Evolutionary conservation across 2,888 invertebrate genomes (phyloP).

Genomic region (Biston betularia): DNA sequence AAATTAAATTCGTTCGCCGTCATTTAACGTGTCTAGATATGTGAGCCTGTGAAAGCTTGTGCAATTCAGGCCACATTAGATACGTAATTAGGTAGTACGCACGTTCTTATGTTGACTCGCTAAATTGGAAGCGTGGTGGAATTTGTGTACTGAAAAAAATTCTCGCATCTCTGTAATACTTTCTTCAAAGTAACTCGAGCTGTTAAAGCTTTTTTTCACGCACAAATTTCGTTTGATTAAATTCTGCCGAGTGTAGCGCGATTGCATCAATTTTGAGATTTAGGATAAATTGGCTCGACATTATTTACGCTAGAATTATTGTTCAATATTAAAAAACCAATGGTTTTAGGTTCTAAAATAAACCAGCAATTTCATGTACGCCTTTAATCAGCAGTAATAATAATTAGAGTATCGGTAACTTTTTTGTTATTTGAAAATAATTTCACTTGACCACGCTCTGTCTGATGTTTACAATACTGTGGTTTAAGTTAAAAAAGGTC

Average conservation of each 20-base stretch:
- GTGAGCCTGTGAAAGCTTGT: not conserved
- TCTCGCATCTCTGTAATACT: slow-evolving; percentile 11
- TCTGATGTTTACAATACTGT: no score
- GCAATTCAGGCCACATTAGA: slow-evolving; percentile 23
- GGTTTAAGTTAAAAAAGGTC: no score
- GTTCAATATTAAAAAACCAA: no score
- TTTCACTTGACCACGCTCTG: no score
- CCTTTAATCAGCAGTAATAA: no score
- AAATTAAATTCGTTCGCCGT: slow-evolving; percentile 18
- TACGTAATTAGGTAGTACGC: slow-evolving; percentile 31
- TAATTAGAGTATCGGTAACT: no score
- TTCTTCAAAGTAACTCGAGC: slow-evolving; percentile 16
- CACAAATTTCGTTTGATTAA: slow-evolving; percentile 30
- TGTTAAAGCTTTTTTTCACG: slow-evolving; percentile 13
- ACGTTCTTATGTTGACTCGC: slow-evolving; percentile 26
- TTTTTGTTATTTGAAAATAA: no score
- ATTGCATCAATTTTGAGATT: slow-evolving; percentile 10
- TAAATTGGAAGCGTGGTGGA: slow-evolving; percentile 31
- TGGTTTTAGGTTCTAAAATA: not conserved
- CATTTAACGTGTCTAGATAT: slow-evolving; percentile 38
- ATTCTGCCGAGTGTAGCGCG: slow-evolving; percentile 13
- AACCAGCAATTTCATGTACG: no score
- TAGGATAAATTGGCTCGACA: slow-evolving; percentile 6
- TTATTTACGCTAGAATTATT: not conserved
- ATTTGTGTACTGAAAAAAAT: slow-evolving; percentile 20